These are phyloP conservation scores for Athalia circularis DNA, from an alignment of 2,888 invertebrate species.

Conservation along the genomic window DNA sequence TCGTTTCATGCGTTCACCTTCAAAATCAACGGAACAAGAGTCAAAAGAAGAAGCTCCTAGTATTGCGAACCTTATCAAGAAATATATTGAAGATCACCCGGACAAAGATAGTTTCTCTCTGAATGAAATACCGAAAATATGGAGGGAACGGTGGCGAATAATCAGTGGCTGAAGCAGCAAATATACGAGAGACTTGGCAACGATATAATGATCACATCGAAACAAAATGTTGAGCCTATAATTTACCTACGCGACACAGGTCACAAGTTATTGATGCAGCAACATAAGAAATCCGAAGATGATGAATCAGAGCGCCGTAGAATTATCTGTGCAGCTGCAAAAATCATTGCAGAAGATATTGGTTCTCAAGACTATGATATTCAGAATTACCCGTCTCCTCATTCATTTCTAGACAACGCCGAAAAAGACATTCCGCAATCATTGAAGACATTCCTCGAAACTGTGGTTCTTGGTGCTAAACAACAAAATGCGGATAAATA, in stretches of 20 bases:
- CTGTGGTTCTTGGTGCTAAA: conserved; percentile 51
- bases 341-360: conserved; percentile 52
- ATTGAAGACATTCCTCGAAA: conserved; percentile 47
- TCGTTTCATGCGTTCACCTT: background rate
- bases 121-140: conserved; percentile 43
- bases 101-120: conserved; percentile 51
- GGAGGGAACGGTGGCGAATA: conserved; percentile 46
- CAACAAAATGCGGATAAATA: conserved; percentile 46
- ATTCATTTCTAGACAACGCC: conserved; percentile 46
- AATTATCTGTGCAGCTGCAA: conserved; percentile 48
- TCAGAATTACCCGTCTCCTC: conserved; percentile 47
- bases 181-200: conserved; percentile 51
- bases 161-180: conserved; percentile 48
- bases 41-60: conserved; percentile 22
- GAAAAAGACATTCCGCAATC: too few species aligned
- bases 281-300: conserved; percentile 48
- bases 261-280: conserved; percentile 49
- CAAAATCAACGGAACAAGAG: background rate
- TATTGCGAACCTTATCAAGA: conserved; percentile 26
- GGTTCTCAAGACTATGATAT: conserved; percentile 49
- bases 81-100: conserved; percentile 42
- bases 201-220: conserved; percentile 49
- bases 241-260: conserved; percentile 53
- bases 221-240: conserved; percentile 19
- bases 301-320: conserved; percentile 47